Conservation (phyloP, 1,140 invertebrate genomes). For the Temnothorax nylanderi region DNA sequence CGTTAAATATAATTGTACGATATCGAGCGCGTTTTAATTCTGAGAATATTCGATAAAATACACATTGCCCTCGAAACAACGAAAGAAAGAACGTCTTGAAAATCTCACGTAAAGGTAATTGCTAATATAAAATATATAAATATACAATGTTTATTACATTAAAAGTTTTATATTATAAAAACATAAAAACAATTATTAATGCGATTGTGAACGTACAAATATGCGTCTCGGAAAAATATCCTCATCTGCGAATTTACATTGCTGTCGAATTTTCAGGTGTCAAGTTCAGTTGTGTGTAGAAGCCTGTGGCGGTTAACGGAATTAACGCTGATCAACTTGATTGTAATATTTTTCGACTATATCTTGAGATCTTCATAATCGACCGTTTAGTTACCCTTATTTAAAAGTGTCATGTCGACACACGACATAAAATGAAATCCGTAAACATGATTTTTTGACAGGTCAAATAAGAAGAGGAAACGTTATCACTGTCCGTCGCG, state of each 20-base stretch:
- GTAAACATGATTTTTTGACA: conserved; percentile 34
- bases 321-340: conserved; percentile 82
- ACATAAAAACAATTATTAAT: background rate
- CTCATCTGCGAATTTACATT: conserved; percentile 28
- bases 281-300: conserved; percentile 92
- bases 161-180: background rate
- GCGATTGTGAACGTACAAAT: background rate
- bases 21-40: background rate
- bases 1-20: conserved; percentile 23
- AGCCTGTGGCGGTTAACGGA: conserved; percentile 72
- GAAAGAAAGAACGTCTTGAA: background rate
- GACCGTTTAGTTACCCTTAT: conserved; percentile 46
- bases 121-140: background rate
- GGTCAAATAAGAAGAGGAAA: conserved; percentile 1
- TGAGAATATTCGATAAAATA: conserved; percentile 13
- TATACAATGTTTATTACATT: background rate
- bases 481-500: background rate
- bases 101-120: background rate
- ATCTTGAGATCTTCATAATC: conserved; percentile 80
- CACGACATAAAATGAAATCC: conserved; percentile 22
- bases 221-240: background rate
- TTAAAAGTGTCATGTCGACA: conserved; percentile 47
- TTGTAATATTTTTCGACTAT: conserved; percentile 80
- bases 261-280: conserved; percentile 86
- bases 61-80: background rate